phyloP scores from a whole-genome alignment of 2,888 invertebrate genomes.

The Andrena fulva region DNA sequence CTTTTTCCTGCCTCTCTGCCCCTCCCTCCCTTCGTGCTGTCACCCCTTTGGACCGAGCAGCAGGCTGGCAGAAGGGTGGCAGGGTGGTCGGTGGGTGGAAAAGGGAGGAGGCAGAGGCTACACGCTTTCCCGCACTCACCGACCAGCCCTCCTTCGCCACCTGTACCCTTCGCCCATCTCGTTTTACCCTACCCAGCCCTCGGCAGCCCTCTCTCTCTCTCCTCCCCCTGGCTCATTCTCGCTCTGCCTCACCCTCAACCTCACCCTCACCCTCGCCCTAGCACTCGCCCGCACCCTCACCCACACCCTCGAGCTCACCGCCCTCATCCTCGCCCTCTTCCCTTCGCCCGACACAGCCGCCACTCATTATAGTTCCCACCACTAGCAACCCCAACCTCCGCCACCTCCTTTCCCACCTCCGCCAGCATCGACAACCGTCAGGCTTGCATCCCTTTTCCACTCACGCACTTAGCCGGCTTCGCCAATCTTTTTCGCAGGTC shows the following conservation, averaged over 20 bases:
- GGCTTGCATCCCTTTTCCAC: conserved; percentile 67
- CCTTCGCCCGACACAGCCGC: conserved; percentile 60
- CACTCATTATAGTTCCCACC: conserved; percentile 81
- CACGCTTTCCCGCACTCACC: conserved; percentile 79
- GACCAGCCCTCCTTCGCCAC: conserved; percentile 61
- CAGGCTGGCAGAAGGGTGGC: conserved; percentile 68
- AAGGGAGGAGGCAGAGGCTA: conserved; percentile 75
- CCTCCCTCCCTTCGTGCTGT: conserved; percentile 41
- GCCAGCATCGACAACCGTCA: conserved; percentile 61
- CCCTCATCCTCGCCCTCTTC: conserved; percentile 55
- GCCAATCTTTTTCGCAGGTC: conserved; percentile 68
- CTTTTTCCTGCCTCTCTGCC: conserved; percentile 71
- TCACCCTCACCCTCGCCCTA: conserved; percentile 32
- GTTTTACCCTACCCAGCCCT: conserved; percentile 63
- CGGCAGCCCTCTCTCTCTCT: conserved; percentile 30
- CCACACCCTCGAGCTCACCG: conserved; percentile 52
- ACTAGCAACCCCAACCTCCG: conserved; percentile 60
- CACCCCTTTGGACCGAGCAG: conserved; percentile 67
- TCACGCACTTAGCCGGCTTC: conserved; percentile 69
- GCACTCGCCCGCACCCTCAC: conserved; percentile 44
- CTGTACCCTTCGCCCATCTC: conserved; percentile 71
- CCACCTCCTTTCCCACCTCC: conserved; percentile 65
- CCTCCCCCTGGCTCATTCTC: conserved; percentile 6
- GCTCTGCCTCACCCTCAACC: not conserved
- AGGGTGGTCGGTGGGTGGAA: conserved; percentile 68